Evolutionary conservation across 1,140 invertebrate species (phyloP).

Genomic region (Zaprionus gabonicus): DNA sequence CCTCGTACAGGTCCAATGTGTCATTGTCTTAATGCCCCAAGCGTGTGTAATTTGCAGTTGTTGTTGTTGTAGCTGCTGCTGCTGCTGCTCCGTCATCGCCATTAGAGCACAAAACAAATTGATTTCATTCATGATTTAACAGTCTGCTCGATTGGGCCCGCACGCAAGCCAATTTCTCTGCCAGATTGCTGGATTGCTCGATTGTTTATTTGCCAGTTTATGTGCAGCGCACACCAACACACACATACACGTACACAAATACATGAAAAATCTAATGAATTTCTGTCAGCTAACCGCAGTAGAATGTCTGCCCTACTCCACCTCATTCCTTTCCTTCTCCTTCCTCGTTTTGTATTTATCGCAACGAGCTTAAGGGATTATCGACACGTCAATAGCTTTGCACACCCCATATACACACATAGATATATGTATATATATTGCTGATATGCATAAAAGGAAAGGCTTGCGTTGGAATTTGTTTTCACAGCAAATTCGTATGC

Average conservation of each 20-base stretch:
- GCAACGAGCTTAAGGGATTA: constrained; percentile 69
- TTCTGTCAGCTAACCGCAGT: constrained; percentile 46
- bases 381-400: constrained; percentile 47
- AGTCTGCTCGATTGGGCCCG: constrained; percentile 50
- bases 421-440: constrained; percentile 8
- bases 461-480: constrained; percentile 41
- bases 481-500: constrained; percentile 40
- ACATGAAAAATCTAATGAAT: constrained; percentile 37
- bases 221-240: constrained; percentile 16
- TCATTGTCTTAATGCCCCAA: constrained; percentile 59
- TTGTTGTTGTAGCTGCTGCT: not conserved
- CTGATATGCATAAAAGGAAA: constrained; percentile 12
- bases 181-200: constrained; percentile 16
- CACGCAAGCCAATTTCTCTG: constrained; percentile 67
- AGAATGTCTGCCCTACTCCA: not conserved
- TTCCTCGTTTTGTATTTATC: constrained; percentile 30
- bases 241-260: not conserved
- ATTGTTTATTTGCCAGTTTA: constrained; percentile 53
- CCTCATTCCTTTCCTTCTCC: not conserved
- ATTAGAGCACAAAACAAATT: constrained; percentile 63
- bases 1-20: constrained; percentile 45
- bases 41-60: constrained; percentile 48
- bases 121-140: constrained; percentile 71
- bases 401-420: constrained; percentile 23
- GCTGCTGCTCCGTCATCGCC: constrained; percentile 30